Conservation (phyloP, 2,888 invertebrate species). For the Nasonia oneida region DNA sequence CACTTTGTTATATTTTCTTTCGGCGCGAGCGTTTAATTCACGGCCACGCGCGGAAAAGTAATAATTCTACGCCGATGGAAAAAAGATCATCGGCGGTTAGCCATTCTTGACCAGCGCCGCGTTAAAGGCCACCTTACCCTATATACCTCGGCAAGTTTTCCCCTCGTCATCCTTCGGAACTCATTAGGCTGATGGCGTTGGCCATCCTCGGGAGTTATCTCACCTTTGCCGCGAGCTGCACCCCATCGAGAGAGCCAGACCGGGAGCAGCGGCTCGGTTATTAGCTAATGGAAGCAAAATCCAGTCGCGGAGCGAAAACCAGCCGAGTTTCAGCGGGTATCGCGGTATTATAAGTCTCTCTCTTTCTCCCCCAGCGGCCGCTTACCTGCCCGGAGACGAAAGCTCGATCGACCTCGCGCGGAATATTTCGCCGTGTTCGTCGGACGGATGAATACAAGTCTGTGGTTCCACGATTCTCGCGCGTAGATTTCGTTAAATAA, state of each 20-base stretch:
- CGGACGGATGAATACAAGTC: not conserved
- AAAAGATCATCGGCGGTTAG: constrained; percentile 26
- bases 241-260: constrained; percentile 47
- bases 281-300: constrained; percentile 75
- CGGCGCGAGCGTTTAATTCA: not conserved
- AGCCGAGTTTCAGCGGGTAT: not conserved
- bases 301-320: constrained; percentile 41
- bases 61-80: no score
- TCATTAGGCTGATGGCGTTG: constrained; percentile 73
- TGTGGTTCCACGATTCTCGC: not conserved
- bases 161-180: constrained; percentile 66
- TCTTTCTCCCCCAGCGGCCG: not conserved
- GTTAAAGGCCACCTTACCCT: constrained; percentile 47
- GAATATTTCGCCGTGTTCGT: not conserved
- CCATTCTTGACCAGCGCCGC: constrained; percentile 62
- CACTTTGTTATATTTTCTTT: not conserved
- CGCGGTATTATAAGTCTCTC: constrained; percentile 19
- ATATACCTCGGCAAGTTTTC: constrained; percentile 37
- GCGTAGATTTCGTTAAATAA: not conserved
- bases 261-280: constrained; percentile 63
- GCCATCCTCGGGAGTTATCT: constrained; percentile 64
- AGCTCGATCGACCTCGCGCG: constrained; percentile 25
- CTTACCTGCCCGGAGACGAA: not conserved
- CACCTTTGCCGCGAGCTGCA: constrained; percentile 59
- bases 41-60: not conserved